These are phyloP conservation scores for Ploceus nigricollis DNA, from an alignment of 2,113 vertebrate species.

Conservation along the genomic window DNA sequence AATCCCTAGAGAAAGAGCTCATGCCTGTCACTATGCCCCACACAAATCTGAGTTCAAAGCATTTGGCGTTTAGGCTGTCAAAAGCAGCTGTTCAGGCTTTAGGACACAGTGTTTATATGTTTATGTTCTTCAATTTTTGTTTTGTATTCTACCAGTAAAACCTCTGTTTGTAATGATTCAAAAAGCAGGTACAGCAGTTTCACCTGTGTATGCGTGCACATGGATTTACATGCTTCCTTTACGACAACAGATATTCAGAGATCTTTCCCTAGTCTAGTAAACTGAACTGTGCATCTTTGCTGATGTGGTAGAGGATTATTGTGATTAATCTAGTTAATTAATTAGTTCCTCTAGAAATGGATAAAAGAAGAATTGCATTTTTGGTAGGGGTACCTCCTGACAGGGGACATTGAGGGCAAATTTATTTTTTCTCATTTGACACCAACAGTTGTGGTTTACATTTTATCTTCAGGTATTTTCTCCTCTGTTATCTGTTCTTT, in stretches of 20 bases:
- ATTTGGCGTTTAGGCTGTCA: background rate
- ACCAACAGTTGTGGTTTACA: background rate
- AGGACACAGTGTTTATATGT: background rate
- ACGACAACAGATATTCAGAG: fast-evolving
- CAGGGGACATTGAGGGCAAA: background rate
- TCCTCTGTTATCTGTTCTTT: background rate
- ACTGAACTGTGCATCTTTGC: background rate
- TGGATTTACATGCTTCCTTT: background rate
- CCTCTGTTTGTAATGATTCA: background rate
- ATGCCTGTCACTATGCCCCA: background rate
- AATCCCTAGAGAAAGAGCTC: background rate
- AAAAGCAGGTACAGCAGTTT: background rate
- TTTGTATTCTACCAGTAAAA: background rate
- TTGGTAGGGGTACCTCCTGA: background rate
- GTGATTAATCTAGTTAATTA: background rate
- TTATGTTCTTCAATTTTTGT: background rate
- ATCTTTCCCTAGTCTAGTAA: background rate
- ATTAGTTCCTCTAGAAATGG: background rate
- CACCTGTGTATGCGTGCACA: background rate
- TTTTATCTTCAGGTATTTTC: background rate
- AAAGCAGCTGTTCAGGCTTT: background rate
- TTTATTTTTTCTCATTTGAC: background rate
- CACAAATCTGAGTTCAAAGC: background rate
- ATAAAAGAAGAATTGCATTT: background rate
- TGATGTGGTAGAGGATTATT: background rate